Evolutionary conservation across 2,888 invertebrate species (phyloP).

Genomic region (Mesorhabditis belari): DNA sequence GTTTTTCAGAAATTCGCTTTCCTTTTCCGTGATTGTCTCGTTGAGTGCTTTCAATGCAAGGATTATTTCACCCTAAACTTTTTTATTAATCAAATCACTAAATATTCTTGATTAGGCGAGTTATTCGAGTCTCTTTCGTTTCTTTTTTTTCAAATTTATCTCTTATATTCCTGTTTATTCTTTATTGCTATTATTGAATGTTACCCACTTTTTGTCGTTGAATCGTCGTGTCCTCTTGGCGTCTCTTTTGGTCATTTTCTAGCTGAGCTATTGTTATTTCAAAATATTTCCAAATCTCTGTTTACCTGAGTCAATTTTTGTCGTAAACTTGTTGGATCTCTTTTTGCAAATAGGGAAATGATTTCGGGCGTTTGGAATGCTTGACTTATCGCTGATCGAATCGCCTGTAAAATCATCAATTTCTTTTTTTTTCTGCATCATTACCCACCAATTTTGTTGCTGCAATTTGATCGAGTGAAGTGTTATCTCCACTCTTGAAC

Average conservation of each 20-base stretch:
- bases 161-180: no score
- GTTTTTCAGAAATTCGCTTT: not conserved
- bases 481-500: conserved; percentile 22
- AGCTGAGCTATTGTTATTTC: no score
- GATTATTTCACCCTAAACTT: not conserved
- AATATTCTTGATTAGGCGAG: no score
- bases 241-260: no score
- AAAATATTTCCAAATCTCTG: no score
- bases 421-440: not conserved
- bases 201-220: no score
- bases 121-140: no score
- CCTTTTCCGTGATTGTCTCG: not conserved
- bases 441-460: conserved; percentile 16
- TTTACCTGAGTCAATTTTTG: conserved; percentile 58
- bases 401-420: conserved; percentile 60
- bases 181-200: no score
- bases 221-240: no score
- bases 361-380: conserved; percentile 72
- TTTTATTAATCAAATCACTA: not conserved
- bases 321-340: conserved; percentile 65
- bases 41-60: not conserved
- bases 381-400: conserved; percentile 68
- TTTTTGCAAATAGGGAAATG: conserved; percentile 68
- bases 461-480: conserved; percentile 22
- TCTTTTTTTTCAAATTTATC: no score